Evolutionary conservation across 2,113 vertebrate genomes (phyloP), one percentile per base, ranked within the genome.

Genomic region (Chlorodrepanis virens): DNA sequence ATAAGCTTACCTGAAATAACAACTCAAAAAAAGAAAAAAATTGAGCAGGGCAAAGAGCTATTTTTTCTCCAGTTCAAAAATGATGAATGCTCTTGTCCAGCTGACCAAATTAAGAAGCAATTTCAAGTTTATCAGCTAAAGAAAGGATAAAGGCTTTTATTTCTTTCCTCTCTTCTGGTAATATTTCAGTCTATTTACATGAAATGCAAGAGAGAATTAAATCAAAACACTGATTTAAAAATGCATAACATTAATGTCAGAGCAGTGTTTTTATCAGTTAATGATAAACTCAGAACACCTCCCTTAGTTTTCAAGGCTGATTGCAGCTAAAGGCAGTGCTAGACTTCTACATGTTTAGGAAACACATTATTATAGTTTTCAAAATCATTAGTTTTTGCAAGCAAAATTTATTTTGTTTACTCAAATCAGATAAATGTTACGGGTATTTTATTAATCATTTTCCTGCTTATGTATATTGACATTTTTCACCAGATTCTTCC

Each of bases 191-290:
- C 37, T 96, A 68, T 96, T 97, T 97, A 89, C 90, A 90, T 47
- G 56, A 97, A 97, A 94, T 5, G 40, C 67, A 96, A 90, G 70
- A 90, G 80, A 81, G 83, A 97, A 97, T 99, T 99, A 99, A 98
- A 98, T 99, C 98, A 98, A 98, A 99, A 98, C 97, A 98, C 97
- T 98, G 98, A 98, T 98, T 98, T 98, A 98, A 97, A 98, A 98
- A 97, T 97, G 96, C 97, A 98, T 98, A 98, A 88, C 97, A 98
- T 98, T 98, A 98, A 98, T 97, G 98, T 98, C 98, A 98, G 95
- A 96, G 96, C 90, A 92, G 90, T 98, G 96, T 90, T 97, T 98
- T 98, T 97, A 96, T 98, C 98, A 98, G 83, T 83, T 96, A 92
- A 93, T 97, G 98, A 97, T 97, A 98, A 98, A 95, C 96, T 97